These are phyloP conservation scores for Mohoua ochrocephala DNA, from an alignment of 2,113 vertebrate genomes.

Conservation along the genomic window DNA sequence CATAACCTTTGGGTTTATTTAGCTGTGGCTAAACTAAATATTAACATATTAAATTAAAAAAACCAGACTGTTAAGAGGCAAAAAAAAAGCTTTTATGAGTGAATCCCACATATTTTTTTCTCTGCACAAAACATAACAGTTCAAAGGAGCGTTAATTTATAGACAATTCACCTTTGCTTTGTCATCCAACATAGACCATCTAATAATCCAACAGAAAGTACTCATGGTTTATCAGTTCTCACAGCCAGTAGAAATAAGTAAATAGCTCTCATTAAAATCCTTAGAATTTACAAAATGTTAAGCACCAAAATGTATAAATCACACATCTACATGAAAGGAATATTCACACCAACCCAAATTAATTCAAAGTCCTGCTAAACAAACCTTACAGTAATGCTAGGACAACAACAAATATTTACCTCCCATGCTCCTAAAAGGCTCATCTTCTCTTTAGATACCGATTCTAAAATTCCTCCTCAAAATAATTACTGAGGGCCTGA, in stretches of 20 bases:
- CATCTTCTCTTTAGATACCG: not conserved
- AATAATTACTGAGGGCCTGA: not conserved
- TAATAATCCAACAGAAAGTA: not conserved
- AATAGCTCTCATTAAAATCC: not conserved
- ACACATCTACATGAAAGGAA: not conserved
- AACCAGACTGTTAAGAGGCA: not conserved
- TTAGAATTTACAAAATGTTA: not conserved
- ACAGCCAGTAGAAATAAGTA: not conserved
- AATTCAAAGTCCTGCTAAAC: not conserved
- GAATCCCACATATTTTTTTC: not conserved
- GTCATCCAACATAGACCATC: not conserved
- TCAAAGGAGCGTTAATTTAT: not conserved
- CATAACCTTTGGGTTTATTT: not conserved
- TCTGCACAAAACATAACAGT: not conserved
- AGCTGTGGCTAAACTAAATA: not conserved
- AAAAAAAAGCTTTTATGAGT: not conserved
- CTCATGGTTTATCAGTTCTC: not conserved
- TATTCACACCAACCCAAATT: not conserved
- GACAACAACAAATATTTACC: conserved; percentile 7
- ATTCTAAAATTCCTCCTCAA: not conserved
- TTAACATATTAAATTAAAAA: not conserved
- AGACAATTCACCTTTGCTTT: not conserved
- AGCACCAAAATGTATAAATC: not conserved
- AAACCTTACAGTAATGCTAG: not conserved
- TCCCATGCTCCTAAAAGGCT: not conserved